Evolutionary conservation across 2,113 vertebrate genomes (phyloP).

Genomic region (Antigone vipio): DNA sequence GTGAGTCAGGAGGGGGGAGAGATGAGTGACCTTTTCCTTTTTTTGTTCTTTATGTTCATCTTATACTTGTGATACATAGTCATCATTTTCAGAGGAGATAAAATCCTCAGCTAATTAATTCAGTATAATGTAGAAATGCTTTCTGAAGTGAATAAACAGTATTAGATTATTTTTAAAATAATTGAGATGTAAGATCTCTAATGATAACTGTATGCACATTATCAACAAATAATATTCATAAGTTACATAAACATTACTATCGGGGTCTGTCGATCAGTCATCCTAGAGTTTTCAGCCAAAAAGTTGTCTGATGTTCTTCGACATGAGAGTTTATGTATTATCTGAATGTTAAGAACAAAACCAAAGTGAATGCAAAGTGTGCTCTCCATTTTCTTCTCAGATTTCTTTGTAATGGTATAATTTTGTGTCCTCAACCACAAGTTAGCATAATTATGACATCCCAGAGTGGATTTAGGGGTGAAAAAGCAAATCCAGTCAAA

Average conservation of each 20-base stretch:
- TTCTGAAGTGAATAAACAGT: not conserved
- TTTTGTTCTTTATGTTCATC: not conserved
- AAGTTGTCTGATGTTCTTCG: not conserved
- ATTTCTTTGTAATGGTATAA: not conserved
- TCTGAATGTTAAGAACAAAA: not conserved
- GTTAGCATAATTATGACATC: not conserved
- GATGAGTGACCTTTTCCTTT: conserved; percentile 31
- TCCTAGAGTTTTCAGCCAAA: not conserved
- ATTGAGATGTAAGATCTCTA: not conserved
- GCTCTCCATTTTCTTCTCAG: not conserved
- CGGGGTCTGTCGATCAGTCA: not conserved
- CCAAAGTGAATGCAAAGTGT: not conserved
- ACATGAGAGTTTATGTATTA: not conserved
- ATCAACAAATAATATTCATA: not conserved
- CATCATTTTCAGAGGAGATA: not conserved
- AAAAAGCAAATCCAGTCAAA: not conserved
- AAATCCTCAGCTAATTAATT: not conserved
- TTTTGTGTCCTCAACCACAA: not conserved
- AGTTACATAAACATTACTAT: not conserved
- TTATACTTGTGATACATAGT: not conserved
- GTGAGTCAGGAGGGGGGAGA: conserved; percentile 11
- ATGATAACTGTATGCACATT: not conserved
- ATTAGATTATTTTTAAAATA: not conserved
- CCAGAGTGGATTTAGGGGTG: not conserved
- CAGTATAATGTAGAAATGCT: not conserved